Evolutionary conservation across 1,140 invertebrate genomes (phyloP).

Genomic region (Pomacea maculata): DNA sequence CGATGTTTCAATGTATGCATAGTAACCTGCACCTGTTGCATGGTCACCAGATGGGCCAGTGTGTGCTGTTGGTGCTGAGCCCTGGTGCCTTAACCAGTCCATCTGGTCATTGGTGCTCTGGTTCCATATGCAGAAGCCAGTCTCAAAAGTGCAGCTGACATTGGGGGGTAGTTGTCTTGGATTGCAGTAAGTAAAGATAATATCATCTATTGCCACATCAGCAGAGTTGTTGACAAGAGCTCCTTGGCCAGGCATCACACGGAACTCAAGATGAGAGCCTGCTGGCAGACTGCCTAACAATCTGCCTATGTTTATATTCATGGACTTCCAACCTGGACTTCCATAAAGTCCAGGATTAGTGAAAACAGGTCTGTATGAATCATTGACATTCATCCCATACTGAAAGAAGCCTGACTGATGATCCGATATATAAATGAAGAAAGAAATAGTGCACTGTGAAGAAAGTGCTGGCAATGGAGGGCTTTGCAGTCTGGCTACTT

Average conservation of each 20-base stretch:
- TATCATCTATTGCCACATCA: slow-evolving; percentile 78
- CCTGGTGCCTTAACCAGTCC: slow-evolving; percentile 77
- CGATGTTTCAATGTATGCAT: slow-evolving; percentile 49
- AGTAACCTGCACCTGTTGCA: slow-evolving; percentile 70
- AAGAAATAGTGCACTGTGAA: slow-evolving; percentile 61
- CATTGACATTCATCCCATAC: slow-evolving; percentile 1
- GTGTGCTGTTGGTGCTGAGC: slow-evolving; percentile 55
- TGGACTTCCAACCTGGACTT: slow-evolving; percentile 30
- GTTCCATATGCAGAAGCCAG: slow-evolving; percentile 78
- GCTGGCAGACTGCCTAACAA: neutral
- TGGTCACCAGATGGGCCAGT: slow-evolving; percentile 81
- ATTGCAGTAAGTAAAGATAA: slow-evolving; percentile 68
- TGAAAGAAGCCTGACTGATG: neutral
- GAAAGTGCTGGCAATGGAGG: slow-evolving; percentile 47
- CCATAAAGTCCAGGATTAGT: slow-evolving; percentile 19
- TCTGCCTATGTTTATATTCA: slow-evolving; percentile 11
- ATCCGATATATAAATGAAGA: slow-evolving; percentile 82
- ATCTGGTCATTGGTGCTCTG: slow-evolving; percentile 79
- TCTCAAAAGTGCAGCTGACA: slow-evolving; percentile 77
- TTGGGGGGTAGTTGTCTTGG: slow-evolving; percentile 12
- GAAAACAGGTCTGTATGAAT: slow-evolving; percentile 14
- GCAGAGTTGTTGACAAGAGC: slow-evolving; percentile 62
- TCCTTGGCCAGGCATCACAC: slow-evolving; percentile 1
- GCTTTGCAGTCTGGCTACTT: slow-evolving; percentile 47
- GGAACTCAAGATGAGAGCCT: slow-evolving; percentile 11